Percentiles rank a stretch among this genome's conserved stretches.
Evolutionary conservation across 2,113 vertebrate species (phyloP).

Genomic region (Tamias sibiricus): DNA sequence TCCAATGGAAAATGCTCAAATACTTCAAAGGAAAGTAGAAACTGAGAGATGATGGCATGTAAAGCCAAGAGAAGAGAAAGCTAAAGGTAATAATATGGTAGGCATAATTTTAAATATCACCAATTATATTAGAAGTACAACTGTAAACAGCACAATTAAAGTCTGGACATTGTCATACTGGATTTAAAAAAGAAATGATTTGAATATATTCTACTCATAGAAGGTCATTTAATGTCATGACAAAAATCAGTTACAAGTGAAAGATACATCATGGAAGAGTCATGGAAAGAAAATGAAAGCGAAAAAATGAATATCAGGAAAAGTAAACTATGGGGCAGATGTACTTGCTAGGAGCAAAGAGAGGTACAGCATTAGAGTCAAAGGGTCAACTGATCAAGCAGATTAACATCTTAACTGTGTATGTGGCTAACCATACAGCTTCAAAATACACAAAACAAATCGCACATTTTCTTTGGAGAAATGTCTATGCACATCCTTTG

Average conservation of each 20-base stretch:
- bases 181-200: background rate
- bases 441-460: background rate
- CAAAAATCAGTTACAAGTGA: background rate
- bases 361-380: background rate
- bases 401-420: background rate
- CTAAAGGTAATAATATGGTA: background rate
- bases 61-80: background rate
- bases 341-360: background rate
- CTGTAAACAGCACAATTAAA: background rate
- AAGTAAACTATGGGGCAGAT: background rate
- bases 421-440: background rate
- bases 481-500: background rate
- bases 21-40: background rate
- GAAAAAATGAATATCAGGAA: background rate
- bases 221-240: background rate
- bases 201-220: background rate
- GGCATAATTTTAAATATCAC: background rate
- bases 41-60: background rate
- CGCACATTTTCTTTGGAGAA: background rate
- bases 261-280: background rate
- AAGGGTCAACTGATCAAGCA: background rate
- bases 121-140: background rate
- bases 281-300: background rate
- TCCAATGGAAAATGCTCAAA: background rate
- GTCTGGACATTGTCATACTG: background rate